phyloP scores from a whole-genome alignment of 2,797 vertebrate genomes.

The Falco peregrinus region DNA sequence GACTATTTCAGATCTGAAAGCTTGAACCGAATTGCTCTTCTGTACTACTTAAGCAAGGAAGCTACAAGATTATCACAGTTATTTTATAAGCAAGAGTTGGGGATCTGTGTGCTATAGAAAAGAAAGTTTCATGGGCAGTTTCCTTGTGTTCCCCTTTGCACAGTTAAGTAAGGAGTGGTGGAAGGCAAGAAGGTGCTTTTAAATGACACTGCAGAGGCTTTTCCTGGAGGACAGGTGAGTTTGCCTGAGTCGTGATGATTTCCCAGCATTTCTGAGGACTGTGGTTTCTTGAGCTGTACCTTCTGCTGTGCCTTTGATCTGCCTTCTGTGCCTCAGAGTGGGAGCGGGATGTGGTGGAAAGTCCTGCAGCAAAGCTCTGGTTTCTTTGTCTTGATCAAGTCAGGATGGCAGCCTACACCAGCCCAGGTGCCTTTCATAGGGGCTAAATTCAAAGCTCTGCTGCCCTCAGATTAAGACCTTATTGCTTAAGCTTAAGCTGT shows the following conservation, averaged over 20 bases:
- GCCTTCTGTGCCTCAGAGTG: neutral
- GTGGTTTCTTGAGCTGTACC: neutral
- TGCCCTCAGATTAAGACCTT: neutral
- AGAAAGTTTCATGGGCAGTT: neutral
- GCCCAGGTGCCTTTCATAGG: neutral
- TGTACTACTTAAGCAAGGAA: neutral
- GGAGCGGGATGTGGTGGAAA: neutral
- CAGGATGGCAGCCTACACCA: neutral
- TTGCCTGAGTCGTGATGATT: neutral
- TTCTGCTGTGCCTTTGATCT: constrained; percentile 5
- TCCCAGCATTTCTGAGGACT: neutral
- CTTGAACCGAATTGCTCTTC: neutral
- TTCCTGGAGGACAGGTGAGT: neutral
- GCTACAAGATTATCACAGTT: neutral
- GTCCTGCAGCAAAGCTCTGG: neutral
- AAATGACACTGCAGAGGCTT: neutral
- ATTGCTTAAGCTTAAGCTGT: neutral
- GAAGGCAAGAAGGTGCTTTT: neutral
- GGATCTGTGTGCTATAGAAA: neutral
- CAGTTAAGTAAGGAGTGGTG: neutral
- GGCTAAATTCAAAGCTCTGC: neutral
- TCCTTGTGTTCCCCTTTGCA: neutral
- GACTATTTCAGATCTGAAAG: neutral
- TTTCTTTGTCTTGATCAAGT: neutral
- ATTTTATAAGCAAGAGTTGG: neutral